phyloP scores from a whole-genome alignment of 2,113 vertebrate genomes.

The Pangasianodon gigas region DNA sequence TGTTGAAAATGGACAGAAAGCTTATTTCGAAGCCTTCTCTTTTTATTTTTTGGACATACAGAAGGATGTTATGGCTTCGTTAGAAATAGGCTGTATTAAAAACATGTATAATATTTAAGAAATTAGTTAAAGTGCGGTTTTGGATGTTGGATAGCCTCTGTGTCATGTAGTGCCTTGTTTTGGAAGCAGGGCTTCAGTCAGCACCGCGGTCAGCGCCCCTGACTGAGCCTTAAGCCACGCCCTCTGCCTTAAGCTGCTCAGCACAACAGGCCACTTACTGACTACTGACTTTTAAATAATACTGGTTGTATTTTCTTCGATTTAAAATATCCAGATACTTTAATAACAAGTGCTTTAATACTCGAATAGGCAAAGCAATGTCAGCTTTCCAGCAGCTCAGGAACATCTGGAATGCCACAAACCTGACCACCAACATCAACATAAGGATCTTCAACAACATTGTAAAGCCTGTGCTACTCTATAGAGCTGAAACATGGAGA shows the following conservation, averaged over 20 bases:
- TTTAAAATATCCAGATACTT: background rate
- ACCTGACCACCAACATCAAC: no score
- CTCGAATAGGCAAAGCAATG: no score
- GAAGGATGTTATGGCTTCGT: background rate
- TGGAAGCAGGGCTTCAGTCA: background rate
- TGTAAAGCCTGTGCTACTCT: no score
- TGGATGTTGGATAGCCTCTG: background rate
- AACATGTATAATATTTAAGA: background rate
- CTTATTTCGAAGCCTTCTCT: background rate
- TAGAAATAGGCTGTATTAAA: background rate
- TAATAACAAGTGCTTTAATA: background rate
- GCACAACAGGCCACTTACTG: background rate
- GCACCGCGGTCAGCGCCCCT: slow-evolving; percentile 28
- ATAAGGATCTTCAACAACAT: no score
- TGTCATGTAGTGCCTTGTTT: background rate
- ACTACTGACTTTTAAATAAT: background rate
- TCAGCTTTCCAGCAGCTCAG: no score
- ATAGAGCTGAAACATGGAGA: no score
- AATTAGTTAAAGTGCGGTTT: background rate
- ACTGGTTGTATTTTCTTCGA: background rate
- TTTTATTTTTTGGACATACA: background rate
- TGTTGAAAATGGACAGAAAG: background rate
- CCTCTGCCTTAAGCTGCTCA: background rate
- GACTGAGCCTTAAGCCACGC: slow-evolving; percentile 19
- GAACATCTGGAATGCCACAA: no score